These are phyloP conservation scores for Philereme transversata DNA, from an alignment of 2,888 invertebrate species.

Conservation along the genomic window DNA sequence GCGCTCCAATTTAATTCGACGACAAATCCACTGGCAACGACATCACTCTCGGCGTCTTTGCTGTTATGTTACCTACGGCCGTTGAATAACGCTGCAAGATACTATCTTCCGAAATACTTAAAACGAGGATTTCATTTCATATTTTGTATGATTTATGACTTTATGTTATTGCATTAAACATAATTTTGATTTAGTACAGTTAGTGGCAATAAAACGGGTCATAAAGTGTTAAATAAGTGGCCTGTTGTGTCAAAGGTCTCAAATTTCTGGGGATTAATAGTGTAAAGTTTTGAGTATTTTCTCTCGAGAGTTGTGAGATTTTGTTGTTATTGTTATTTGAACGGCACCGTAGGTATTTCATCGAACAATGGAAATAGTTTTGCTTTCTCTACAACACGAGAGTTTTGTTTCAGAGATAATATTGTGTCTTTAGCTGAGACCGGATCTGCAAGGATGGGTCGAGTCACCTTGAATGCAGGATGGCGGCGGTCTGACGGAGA, in stretches of 20 bases:
- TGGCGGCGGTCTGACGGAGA: conserved; percentile 70
- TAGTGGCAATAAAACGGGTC: conserved; percentile 33
- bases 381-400: background rate
- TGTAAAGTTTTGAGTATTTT: conserved; percentile 13
- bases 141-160: conserved; percentile 46
- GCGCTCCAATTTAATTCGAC: conserved; percentile 80
- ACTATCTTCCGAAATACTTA: conserved; percentile 50
- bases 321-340: background rate
- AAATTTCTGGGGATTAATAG: conserved; percentile 24
- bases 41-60: conserved; percentile 49
- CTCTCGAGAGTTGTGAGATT: conserved; percentile 3
- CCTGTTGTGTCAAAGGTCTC: conserved; percentile 49
- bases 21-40: conserved; percentile 68
- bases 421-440: conserved; percentile 50
- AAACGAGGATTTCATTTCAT: conserved; percentile 51
- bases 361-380: conserved; percentile 12
- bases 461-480: conserved; percentile 83
- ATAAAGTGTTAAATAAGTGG: conserved; percentile 49
- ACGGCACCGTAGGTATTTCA: conserved; percentile 7
- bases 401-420: conserved; percentile 18
- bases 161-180: conserved; percentile 46
- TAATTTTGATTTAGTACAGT: conserved; percentile 53
- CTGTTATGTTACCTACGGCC: conserved; percentile 52
- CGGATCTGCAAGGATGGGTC: conserved; percentile 76
- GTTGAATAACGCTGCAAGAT: conserved; percentile 30